Base-by-base conservation (phyloP, 2,113 vertebrate genomes). In the Sus scrofa region DNA sequence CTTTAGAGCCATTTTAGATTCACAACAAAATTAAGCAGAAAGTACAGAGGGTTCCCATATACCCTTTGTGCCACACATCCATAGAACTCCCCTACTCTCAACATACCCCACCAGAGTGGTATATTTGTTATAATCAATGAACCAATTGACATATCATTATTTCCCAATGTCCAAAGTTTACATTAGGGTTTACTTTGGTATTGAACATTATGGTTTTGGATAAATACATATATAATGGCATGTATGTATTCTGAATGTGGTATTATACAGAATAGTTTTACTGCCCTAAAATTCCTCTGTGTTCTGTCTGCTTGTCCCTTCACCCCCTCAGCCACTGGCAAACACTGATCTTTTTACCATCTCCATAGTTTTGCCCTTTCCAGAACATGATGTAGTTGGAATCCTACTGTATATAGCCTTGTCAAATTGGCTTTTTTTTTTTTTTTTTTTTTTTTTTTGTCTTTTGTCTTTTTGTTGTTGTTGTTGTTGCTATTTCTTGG, bases 1-100 rank as follows among this genome's bases (percentile, higher is more conserved):
- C 86, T 94, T 73, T 78, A 90, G 65, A 81, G 30, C 30, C 71
- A 39, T 83, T 88, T 94, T 74, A 91, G 50, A 56, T 73, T 81
- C 37, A 81, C 13, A 74, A 82, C 12, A 74, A 86, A 79, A 86
- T 37, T 77, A 82, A 78, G 73, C 24, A 74, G 18, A 44, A 85
- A 2, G 4, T 63, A 44, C 4, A 50, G 63, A 71, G 63, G 83
- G 9, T 94, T 88, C 62, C 52, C 18, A 62, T 73, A 58, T 68
- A 62, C 2, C 8, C 8, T n/a, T 32, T 91, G 6, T 15, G 13
- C 15, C 22, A 58, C 24, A 65, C 19, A 15, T 62, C 44, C 3
- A 83, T n/a, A 77, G 39, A 44, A 30, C 44, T 92, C 26, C 10
- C 63, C 18, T 16, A n/a, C 22, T 89, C 22, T 74, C 54, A 93